A percentile compares a stretch with the other conserved stretches of the same genome.
phyloP scores from a whole-genome alignment of 2,113 vertebrate species.

The Polyodon spathula region DNA sequence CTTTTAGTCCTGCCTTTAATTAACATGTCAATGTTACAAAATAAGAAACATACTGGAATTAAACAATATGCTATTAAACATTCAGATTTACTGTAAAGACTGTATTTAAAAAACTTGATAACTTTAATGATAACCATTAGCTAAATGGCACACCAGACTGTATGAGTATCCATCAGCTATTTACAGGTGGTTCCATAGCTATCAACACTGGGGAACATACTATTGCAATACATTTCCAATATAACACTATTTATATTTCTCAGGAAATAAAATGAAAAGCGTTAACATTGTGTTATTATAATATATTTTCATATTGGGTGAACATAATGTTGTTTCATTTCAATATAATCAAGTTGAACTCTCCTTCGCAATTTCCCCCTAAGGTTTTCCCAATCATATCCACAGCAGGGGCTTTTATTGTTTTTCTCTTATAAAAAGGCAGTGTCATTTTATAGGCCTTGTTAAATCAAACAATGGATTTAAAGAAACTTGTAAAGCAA shows the following conservation, averaged over 20 bases:
- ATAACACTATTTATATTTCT: not conserved
- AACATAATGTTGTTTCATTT: conserved; percentile 76
- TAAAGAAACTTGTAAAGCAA: conserved; percentile 4
- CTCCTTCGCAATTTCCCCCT: conserved; percentile 77
- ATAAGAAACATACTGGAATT: too few relatives aligned
- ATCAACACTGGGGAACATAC: too few relatives aligned
- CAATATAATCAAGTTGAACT: conserved; percentile 76
- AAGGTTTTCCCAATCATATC: conserved; percentile 82
- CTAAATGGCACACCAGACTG: too few relatives aligned
- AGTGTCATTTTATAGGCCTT: conserved; percentile 9
- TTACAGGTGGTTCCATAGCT: too few relatives aligned
- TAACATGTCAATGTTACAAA: too few relatives aligned
- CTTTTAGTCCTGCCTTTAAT: too few relatives aligned
- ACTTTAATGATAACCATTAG: too few relatives aligned
- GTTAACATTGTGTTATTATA: conserved; percentile 47
- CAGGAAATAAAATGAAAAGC: conserved; percentile 39
- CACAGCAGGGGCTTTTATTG: conserved; percentile 61
- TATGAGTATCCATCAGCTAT: too few relatives aligned
- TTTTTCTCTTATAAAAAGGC: conserved; percentile 5
- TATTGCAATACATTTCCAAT: not conserved
- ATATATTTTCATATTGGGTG: conserved; percentile 68
- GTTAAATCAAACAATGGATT: conserved; percentile 7
- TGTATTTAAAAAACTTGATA: too few relatives aligned
- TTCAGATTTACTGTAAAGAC: too few relatives aligned
- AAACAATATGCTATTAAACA: too few relatives aligned